Conservation (phyloP, 2,888 invertebrate genomes). For the Sphinx pinastri region DNA sequence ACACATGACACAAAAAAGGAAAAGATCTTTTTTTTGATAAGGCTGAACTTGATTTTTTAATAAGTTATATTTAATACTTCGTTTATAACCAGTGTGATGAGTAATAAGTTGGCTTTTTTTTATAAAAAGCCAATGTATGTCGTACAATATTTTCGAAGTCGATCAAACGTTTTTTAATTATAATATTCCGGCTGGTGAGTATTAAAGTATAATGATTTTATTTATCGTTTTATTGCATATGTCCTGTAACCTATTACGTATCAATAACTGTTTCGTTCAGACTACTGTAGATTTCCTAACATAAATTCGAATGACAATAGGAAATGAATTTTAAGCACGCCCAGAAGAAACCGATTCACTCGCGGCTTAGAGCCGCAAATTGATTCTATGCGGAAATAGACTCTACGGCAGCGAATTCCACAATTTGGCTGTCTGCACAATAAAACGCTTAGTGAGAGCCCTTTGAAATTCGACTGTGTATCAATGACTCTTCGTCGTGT, state of each 20-base stretch:
- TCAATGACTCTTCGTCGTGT: too few species aligned
- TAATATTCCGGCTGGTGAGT: constrained; percentile 78
- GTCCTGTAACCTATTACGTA: too few species aligned
- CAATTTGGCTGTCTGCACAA: too few species aligned
- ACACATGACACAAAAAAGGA: constrained; percentile 72
- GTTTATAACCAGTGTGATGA: constrained; percentile 75
- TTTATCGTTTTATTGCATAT: constrained; percentile 54
- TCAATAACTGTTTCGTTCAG: background rate
- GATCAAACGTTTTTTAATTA: constrained; percentile 77
- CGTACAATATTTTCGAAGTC: constrained; percentile 79
- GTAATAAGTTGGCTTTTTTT: constrained; percentile 66
- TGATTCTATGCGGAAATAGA: too few species aligned
- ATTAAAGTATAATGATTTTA: constrained; percentile 77
- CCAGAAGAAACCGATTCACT: too few species aligned
- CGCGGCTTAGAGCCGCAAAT: too few species aligned
- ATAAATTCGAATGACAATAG: constrained; percentile 4
- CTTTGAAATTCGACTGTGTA: too few species aligned
- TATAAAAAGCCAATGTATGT: constrained; percentile 64
- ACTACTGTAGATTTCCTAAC: background rate
- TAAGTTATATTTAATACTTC: constrained; percentile 78
- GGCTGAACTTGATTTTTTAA: constrained; percentile 80
- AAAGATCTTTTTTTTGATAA: constrained; percentile 82
- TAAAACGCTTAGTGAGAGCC: too few species aligned
- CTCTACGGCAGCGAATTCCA: too few species aligned
- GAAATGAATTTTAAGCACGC: background rate